Base-by-base conservation (phyloP, 1,140 invertebrate genomes). In the Trachymyrmex septentrionalis region DNA sequence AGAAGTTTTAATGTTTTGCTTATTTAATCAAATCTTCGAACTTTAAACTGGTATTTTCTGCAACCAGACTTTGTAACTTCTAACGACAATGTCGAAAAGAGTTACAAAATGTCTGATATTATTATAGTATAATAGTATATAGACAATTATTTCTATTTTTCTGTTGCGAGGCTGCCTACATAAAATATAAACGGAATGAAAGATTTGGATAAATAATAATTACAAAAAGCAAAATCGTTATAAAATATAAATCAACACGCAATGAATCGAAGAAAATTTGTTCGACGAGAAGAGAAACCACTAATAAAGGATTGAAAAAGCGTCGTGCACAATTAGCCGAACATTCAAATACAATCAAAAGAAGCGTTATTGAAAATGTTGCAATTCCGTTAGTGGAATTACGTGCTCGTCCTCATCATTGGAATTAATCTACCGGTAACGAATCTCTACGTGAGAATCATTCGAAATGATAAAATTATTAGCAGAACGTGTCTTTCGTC, bases 301-400 rank as follows among this genome's bases (percentile, higher is more conserved):
- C 57, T 67, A 50, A 85, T 67, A 27, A n/a, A 30, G 48, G 16
- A 59, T 77, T 77, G 73, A 44, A 76, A 67, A 55, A 48, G 30
- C 48, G 21, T 24, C 21, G 16, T 21, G 57, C 0, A 63, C n/a
- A 67, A 59, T 77, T 69, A 55, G 10, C 34, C 57, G 55, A 86
- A 64, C 14, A 72, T 72, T n/a, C 55, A n/a, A 27, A 71, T 21
- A 50, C 24, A 69, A 69, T 78, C 27, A 77, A 16, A 55, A 6
- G 34, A 66, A 38, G 27, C 9, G 21, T 71, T 71, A 80, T 48
- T 38, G 84, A 80, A 86, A 80, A 78, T 61, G 24, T 14, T n/a
- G 44, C 57, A 21, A 44, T 67, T 57, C 21, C 21, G 3, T 44
- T 24, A n/a, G 72, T 14, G 7, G 77, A 64, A 5, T 34, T 55